Percentiles rank a stretch among this genome's conserved stretches.
Evolutionary conservation across 1,140 invertebrate species (phyloP).

Genomic region (Drepana arcuata): DNA sequence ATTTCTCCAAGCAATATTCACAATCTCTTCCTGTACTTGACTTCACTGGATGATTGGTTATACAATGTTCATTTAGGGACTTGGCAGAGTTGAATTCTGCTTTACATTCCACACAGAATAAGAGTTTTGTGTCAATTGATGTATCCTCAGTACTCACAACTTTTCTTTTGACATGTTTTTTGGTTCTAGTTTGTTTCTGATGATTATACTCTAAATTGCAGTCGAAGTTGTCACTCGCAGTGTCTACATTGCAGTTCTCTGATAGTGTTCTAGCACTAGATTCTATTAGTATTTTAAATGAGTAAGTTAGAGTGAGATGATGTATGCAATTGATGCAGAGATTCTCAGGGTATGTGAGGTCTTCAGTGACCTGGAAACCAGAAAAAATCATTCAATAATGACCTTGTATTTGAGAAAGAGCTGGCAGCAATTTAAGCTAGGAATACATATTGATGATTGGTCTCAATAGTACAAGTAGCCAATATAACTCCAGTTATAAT

Average conservation of each 20-base stretch:
- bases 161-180: slow-evolving; percentile 10
- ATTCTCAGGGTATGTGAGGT: slow-evolving; percentile 38
- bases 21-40: slow-evolving; percentile 47
- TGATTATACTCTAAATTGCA: slow-evolving; percentile 39
- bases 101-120: slow-evolving; percentile 61
- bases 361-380: slow-evolving; percentile 33
- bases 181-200: slow-evolving; percentile 15
- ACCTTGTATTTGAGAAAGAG: no score
- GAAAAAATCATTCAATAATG: no score
- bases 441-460: no score
- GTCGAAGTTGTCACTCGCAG: slow-evolving; percentile 32
- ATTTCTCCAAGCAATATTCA: slow-evolving; percentile 64
- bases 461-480: no score
- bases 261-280: slow-evolving; percentile 40
- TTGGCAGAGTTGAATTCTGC: slow-evolving; percentile 38
- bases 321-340: slow-evolving; percentile 62
- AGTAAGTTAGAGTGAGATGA: slow-evolving; percentile 56
- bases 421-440: no score
- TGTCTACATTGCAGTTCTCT: slow-evolving; percentile 25
- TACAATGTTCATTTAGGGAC: slow-evolving; percentile 45
- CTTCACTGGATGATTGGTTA: slow-evolving; percentile 38
- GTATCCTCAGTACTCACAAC: no score
- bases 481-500: no score
- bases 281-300: slow-evolving; percentile 60
- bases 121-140: slow-evolving; percentile 17